Percentiles rank a stretch among this genome's conserved stretches.
These are phyloP conservation scores for Ips typographus DNA, from an alignment of 1,140 invertebrate species.

Conservation along the genomic window DNA sequence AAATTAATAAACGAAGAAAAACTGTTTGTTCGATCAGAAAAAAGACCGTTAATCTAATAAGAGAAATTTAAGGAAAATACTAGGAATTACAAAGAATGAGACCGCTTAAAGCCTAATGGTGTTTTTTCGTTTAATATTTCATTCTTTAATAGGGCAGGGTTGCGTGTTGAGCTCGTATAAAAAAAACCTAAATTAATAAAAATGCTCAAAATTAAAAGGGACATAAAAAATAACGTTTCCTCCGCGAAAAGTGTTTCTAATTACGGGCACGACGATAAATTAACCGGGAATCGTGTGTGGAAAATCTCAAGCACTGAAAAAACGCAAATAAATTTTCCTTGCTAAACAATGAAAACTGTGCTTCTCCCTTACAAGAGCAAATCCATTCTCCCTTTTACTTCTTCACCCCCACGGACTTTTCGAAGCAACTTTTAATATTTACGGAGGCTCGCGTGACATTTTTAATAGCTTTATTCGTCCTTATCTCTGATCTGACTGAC, in stretches of 20 bases:
- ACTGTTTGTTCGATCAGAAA: neutral
- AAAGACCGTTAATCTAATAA: conserved; percentile 1
- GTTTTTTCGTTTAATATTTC: conserved; percentile 24
- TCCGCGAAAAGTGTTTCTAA: conserved; percentile 12
- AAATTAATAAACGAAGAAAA: conserved; percentile 11
- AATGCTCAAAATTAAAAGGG: conserved; percentile 18
- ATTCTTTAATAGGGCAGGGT: conserved; percentile 16
- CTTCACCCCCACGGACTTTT: neutral
- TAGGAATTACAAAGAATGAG: conserved; percentile 9
- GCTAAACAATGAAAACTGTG: no score
- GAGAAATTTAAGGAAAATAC: conserved; percentile 1
- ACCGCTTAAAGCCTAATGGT: conserved; percentile 23
- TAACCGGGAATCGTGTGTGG: no score
- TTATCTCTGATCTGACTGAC: conserved; percentile 20
- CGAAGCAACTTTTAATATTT: conserved; percentile 22
- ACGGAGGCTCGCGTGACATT: conserved; percentile 25
- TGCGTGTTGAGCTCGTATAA: conserved; percentile 14
- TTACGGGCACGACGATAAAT: neutral
- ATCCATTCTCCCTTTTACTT: no score
- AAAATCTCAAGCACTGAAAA: no score
- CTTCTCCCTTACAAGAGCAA: no score
- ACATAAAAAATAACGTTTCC: conserved; percentile 19
- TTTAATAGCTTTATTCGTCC: conserved; percentile 31
- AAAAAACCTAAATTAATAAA: conserved; percentile 25
- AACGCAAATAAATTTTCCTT: no score